Base-by-base conservation (phyloP, 2,113 vertebrate species). In the Lanius ludovicianus region DNA sequence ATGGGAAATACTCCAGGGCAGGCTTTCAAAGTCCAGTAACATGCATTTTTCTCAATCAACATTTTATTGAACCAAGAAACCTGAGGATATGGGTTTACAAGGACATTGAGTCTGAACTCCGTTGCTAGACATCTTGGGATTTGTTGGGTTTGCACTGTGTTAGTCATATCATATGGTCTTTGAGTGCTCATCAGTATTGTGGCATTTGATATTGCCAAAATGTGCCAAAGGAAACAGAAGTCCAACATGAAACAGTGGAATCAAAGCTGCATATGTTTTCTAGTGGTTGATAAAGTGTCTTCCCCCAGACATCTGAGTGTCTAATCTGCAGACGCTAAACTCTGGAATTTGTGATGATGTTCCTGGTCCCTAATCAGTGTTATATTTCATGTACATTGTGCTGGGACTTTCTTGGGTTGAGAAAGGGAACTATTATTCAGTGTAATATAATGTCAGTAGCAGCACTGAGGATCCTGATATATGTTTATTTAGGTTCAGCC, bases 331-430 rank as follows among this genome's bases (percentile, higher is more conserved):
- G 81, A 78, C 15, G 16, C 88, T 97, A 95, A 97, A 93, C 89
- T 96, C 94, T 95, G 97, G 94, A 97, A 98, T 97, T 96, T 94
- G 81, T 94, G 69, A 46, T 37, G 56, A 75, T 94, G 80, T 90
- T 94, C 50, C 42, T 94, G 42, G 52, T 89, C 70, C 50, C 86
- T 92, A 71, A 81, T 69, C 92, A 94, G 60, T 67, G 70, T 96
- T 93, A 89, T 75, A 94, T 92, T 93, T 96, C 91, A 87, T 60
- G 33, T 64, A 39, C 7, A 11, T 37, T 82, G 33, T 46, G 28
- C 70, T 90, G 39, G 55, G 82, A 94, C 64, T 96, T 93, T 73
- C 47, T 87, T 87, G 60, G 31, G 20, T 84, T 60, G 39, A 93
- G 50, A 39, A 94, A 93, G 13, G 35, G 15, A 64, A 41, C 53